A percentile compares a stretch with the other conserved stretches of the same genome.
Conservation (phyloP, 2,113 vertebrate species). For the Pantherophis guttatus region DNA sequence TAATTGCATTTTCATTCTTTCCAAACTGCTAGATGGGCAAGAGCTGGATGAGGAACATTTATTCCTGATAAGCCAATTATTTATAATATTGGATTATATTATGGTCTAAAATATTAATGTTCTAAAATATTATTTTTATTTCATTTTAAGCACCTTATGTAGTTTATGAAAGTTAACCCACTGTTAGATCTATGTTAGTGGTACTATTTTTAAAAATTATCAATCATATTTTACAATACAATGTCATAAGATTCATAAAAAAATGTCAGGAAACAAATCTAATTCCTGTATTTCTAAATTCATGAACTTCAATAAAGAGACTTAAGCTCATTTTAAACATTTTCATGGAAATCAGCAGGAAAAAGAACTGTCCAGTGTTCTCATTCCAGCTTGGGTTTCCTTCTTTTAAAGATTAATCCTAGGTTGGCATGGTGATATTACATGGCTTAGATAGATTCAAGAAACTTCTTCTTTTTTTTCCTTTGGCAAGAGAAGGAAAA, state of each 20-base stretch:
- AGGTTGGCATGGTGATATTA: slow-evolving; percentile 14
- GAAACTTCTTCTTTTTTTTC: background rate
- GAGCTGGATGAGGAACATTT: background rate
- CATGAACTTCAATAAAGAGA: background rate
- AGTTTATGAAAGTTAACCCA: background rate
- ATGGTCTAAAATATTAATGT: background rate
- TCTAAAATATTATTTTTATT: background rate
- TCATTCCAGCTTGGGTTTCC: background rate
- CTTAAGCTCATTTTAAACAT: background rate
- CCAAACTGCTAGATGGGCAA: background rate
- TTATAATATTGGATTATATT: background rate
- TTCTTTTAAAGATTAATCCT: background rate
- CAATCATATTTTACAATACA: background rate
- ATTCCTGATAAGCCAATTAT: background rate
- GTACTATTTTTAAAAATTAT: background rate
- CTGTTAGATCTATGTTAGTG: background rate
- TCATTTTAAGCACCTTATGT: background rate
- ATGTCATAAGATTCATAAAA: background rate
- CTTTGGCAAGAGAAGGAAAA: background rate
- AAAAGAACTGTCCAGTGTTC: background rate
- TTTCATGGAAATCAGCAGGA: background rate
- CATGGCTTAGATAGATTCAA: background rate
- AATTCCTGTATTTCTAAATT: background rate
- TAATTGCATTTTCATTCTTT: background rate
- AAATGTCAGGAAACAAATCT: background rate